Percentiles rank a stretch among this genome's conserved stretches.
These are phyloP conservation scores for Amiota minor DNA, from an alignment of 2,888 invertebrate species.

Conservation along the genomic window DNA sequence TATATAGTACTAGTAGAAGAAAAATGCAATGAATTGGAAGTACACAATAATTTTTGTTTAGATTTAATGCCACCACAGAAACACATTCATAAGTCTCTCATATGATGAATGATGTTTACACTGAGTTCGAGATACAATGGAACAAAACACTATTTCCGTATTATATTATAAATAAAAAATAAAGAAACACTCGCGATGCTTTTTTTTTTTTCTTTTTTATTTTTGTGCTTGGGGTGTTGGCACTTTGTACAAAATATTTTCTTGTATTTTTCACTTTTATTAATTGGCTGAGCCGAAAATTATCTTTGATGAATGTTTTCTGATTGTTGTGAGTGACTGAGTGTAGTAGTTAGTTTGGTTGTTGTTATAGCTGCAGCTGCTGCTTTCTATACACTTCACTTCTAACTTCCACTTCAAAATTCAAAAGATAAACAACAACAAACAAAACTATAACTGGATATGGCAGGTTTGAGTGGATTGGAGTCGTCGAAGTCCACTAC, in stretches of 20 bases:
- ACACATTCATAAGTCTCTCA: conserved; percentile 4
- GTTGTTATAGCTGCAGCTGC: conserved; percentile 32
- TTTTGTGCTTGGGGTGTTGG: conserved; percentile 57
- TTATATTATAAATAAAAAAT: background rate
- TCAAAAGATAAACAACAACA: conserved; percentile 28
- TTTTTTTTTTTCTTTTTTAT: conserved; percentile 41
- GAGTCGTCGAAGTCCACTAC: background rate
- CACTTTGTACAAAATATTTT: conserved; percentile 44
- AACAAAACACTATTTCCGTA: background rate
- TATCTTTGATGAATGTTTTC: conserved; percentile 40
- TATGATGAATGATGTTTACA: conserved; percentile 8
- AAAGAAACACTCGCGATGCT: background rate
- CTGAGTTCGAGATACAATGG: conserved; percentile 37
- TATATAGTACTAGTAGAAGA: conserved; percentile 30
- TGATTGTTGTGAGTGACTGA: conserved; percentile 3
- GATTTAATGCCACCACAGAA: conserved; percentile 42
- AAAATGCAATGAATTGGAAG: conserved; percentile 67
- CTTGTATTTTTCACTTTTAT: conserved; percentile 41
- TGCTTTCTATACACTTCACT: no score
- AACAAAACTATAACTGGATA: conserved; percentile 28
- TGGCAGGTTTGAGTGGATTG: conserved; percentile 43
- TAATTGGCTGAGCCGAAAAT: conserved; percentile 22
- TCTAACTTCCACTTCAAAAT: no score
- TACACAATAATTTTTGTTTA: conserved; percentile 36
- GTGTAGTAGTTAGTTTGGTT: conserved; percentile 20